Conservation (phyloP, 2,797 vertebrate species). For the Oreochromis grahami region DNA sequence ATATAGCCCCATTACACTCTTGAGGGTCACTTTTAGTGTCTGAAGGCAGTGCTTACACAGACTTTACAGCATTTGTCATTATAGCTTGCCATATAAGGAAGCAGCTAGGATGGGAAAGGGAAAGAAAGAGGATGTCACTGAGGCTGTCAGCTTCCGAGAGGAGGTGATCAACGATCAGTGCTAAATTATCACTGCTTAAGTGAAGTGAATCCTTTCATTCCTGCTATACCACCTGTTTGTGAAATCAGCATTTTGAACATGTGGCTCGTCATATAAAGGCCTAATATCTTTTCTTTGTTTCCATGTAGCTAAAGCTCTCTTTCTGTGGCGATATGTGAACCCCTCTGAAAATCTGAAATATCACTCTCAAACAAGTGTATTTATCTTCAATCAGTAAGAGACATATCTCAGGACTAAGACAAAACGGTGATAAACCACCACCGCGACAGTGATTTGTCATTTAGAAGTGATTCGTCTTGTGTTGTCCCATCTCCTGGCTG, state of each 20-base stretch:
- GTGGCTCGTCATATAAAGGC: not conserved
- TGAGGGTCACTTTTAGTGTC: slow-evolving; percentile 70
- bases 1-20: slow-evolving; percentile 82
- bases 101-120: slow-evolving; percentile 75
- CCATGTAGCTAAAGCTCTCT: not conserved
- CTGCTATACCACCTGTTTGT: slow-evolving; percentile 33
- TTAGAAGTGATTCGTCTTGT: slow-evolving; percentile 59
- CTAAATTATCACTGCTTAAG: slow-evolving; percentile 80
- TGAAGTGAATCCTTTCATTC: slow-evolving; percentile 17
- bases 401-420: slow-evolving; percentile 22
- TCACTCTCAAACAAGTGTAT: slow-evolving; percentile 14
- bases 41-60: slow-evolving; percentile 84
- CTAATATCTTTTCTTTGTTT: not conserved
- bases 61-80: slow-evolving; percentile 88
- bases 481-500: slow-evolving; percentile 65
- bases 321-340: not conserved
- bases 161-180: slow-evolving; percentile 70
- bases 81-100: slow-evolving; percentile 85
- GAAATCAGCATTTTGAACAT: slow-evolving; percentile 1
- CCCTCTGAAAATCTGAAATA: not conserved
- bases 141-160: slow-evolving; percentile 72
- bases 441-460: slow-evolving; percentile 65
- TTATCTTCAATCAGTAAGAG: slow-evolving; percentile 41
- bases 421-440: slow-evolving; percentile 40
- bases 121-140: slow-evolving; percentile 72